Base-by-base conservation (phyloP, 1,140 invertebrate species). In the Pararge aegeria region DNA sequence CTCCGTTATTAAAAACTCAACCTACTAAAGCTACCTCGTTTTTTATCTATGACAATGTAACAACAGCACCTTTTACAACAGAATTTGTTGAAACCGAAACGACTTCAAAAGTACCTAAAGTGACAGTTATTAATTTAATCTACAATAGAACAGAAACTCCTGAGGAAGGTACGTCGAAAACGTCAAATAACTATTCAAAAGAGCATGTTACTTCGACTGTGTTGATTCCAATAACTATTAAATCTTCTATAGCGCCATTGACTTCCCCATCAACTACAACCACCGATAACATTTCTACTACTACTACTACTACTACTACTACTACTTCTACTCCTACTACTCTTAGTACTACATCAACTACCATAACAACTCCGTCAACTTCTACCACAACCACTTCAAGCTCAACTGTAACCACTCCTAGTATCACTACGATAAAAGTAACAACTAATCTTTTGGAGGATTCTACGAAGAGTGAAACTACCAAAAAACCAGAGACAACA, bases 121-220 rank as follows among this genome's bases (percentile, higher is more conserved):
- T 48, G 34, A 59, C 53, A 16, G 30, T 50, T 29, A 58, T 19
- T 30, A 63, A 54, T 55, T 69, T 54, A n/a, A 63, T 68, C 38
- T 78, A 75, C 30, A 77, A 80, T 48, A 67, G 68, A 68, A 80
- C 75, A 29, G 78, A 76, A 68, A 68, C 60, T 9, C 62, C 75
- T 9, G 44, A 65, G 20, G 70, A 75, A 65, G 67, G 66, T 69
- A 64, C 59, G 70, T 69, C 70, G 30, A 67, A 13, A 30, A 49
- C 58, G 67, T 70, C 68, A 38, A 67, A n/a, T 38, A 49, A 53
- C 15, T 56, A 55, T 10, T 52, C 61, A 46, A 50, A 61, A 53
- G 55, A 59, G 54, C 61, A 68, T 64, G 64, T 65, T 48, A 66
- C 55, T 61, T 63, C 52, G 30, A 64, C 66, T 37, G 49, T 52